Conservation (phyloP, 2,888 invertebrate species). For the Cynaeus angustus region DNA sequence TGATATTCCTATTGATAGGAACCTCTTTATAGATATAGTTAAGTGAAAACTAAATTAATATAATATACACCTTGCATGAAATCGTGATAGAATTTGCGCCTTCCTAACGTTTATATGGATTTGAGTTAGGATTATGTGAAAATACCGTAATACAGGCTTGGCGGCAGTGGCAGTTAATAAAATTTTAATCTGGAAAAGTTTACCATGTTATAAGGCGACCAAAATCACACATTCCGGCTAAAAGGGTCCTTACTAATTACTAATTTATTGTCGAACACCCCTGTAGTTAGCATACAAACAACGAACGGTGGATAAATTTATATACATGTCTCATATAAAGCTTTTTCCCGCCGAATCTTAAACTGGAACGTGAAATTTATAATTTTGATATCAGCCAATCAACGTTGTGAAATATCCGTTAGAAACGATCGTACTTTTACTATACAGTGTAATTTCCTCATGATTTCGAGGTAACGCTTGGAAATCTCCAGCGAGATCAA, state of each 20-base stretch:
- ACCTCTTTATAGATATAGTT: too few species aligned
- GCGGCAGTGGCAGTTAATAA: conserved; percentile 4
- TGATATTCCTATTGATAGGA: too few species aligned
- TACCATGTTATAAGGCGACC: conserved; percentile 33
- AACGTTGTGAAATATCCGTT: too few species aligned
- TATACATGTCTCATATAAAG: conserved; percentile 9
- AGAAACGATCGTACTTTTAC: too few species aligned
- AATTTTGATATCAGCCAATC: too few species aligned
- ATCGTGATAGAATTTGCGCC: conserved; percentile 23
- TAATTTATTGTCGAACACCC: conserved; percentile 34
- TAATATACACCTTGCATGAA: too few species aligned
- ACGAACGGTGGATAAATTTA: conserved; percentile 30
- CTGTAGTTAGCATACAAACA: conserved; percentile 32
- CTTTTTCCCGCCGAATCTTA: conserved; percentile 9
- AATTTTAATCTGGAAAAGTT: conserved; percentile 39
- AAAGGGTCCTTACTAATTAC: conserved; percentile 36
- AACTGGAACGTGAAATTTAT: conserved; percentile 8
- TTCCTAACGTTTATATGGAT: conserved; percentile 20
- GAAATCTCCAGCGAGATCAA: too few species aligned
- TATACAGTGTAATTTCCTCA: too few species aligned
- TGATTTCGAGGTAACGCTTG: too few species aligned
- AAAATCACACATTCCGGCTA: conserved; percentile 37
- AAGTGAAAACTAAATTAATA: too few species aligned
- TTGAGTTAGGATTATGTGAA: conserved; percentile 17
- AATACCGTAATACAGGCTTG: conserved; percentile 1